A percentile compares a stretch with the other conserved stretches of the same genome.
phyloP scores from a whole-genome alignment of 2,113 vertebrate genomes.

The Peromyscus leucopus region DNA sequence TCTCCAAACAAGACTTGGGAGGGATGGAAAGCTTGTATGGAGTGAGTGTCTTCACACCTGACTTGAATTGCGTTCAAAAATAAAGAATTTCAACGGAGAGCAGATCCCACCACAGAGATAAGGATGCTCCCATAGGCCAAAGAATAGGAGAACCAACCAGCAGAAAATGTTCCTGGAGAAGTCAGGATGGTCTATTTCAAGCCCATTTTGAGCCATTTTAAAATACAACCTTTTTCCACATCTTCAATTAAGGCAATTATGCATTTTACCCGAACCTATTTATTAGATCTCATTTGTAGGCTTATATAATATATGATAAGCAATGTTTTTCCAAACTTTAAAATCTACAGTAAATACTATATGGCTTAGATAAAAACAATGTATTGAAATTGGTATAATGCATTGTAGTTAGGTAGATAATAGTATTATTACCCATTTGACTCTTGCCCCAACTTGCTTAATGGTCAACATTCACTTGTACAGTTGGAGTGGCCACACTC shows the following conservation, averaged over 20 bases:
- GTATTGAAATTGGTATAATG: not conserved
- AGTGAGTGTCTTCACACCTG: not conserved
- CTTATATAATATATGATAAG: not conserved
- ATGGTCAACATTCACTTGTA: not conserved
- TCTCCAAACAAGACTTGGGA: not conserved
- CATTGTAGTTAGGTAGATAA: not conserved
- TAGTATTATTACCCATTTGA: not conserved
- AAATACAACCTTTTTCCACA: not conserved
- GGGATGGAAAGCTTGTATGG: not conserved
- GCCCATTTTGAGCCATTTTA: not conserved
- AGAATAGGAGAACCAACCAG: not conserved
- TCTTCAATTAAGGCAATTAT: not conserved
- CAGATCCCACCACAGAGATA: not conserved
- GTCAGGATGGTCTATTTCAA: not conserved
- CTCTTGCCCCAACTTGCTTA: not conserved
- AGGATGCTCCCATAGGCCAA: not conserved
- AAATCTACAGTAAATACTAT: not conserved
- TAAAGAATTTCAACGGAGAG: conserved; percentile 4
- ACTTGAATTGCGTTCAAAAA: not conserved
- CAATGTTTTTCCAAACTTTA: not conserved
- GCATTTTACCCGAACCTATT: conserved; percentile 8
- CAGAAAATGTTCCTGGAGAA: not conserved
- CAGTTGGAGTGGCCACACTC: not conserved
- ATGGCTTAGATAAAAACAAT: not conserved
- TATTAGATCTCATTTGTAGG: not conserved